These are phyloP conservation scores for Calephelis virginiensis DNA, from an alignment of 1,140 invertebrate genomes.

Conservation along the genomic window DNA sequence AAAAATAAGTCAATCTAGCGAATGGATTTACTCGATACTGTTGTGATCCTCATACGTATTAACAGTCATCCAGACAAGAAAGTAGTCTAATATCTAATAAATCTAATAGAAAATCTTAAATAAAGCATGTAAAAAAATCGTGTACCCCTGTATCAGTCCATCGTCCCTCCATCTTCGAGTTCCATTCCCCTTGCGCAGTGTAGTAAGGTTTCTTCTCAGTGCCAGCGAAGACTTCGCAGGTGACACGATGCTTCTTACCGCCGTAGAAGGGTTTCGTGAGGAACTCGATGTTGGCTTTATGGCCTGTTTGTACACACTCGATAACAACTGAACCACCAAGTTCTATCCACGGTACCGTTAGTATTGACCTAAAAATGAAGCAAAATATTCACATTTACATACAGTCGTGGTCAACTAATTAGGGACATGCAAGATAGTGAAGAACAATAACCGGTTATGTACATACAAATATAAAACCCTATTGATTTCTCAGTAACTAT, in stretches of 20 bases:
- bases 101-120: no score
- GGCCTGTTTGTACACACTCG: slow-evolving; percentile 93
- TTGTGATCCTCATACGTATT: no score
- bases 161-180: slow-evolving; percentile 94
- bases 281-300: slow-evolving; percentile 93
- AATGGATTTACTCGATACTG: no score
- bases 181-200: slow-evolving; percentile 96
- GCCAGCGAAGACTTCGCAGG: slow-evolving; percentile 89
- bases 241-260: slow-evolving; percentile 94
- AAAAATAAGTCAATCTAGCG: no score
- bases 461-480: no score
- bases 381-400: no score
- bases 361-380: slow-evolving; percentile 85
- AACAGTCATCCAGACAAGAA: no score
- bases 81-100: no score
- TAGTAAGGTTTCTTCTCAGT: slow-evolving; percentile 94
- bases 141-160: slow-evolving; percentile 87
- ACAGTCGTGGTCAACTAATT: no score
- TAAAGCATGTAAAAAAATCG: slow-evolving; percentile 19
- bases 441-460: no score
- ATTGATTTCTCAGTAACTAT: no score
- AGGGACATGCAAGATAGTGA: no score
- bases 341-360: slow-evolving; percentile 98
- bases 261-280: slow-evolving; percentile 98
- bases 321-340: slow-evolving; percentile 94